These are phyloP conservation scores for Argyrosomus regius DNA, from an alignment of 2,797 vertebrate genomes.

Conservation along the genomic window DNA sequence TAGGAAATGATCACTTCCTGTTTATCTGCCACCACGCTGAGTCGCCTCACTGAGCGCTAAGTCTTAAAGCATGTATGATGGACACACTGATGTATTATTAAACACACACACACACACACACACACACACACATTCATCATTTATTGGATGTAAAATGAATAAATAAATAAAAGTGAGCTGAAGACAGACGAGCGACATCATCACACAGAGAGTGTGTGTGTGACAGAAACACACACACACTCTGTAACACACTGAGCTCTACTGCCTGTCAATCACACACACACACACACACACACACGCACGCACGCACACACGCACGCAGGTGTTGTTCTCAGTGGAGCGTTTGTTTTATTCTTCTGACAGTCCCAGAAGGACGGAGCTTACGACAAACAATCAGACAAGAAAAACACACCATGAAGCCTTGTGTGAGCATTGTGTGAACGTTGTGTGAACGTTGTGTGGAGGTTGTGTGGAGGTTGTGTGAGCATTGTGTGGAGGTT, in stretches of 20 bases:
- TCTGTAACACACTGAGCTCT: slow-evolving; percentile 17
- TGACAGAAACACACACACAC: slow-evolving; percentile 17
- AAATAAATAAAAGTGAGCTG: slow-evolving; percentile 76
- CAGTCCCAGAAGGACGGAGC: slow-evolving; percentile 29
- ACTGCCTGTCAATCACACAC: slow-evolving; percentile 36
- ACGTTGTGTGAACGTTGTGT: too few relatives aligned
- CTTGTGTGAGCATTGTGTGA: not conserved
- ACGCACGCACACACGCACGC: not conserved
- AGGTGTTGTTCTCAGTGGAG: slow-evolving; percentile 16
- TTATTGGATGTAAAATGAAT: slow-evolving; percentile 75
- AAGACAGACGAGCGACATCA: slow-evolving; percentile 58
- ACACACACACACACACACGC: slow-evolving; percentile 23
- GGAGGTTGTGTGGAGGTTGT: too few relatives aligned
- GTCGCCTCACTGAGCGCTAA: slow-evolving; percentile 54
- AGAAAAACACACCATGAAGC: too few relatives aligned
- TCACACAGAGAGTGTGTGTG: slow-evolving; percentile 16
- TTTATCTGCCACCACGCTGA: slow-evolving; percentile 53
- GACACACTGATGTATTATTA: slow-evolving; percentile 72
- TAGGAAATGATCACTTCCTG: slow-evolving; percentile 39
- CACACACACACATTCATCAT: slow-evolving; percentile 64
- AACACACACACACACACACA: slow-evolving; percentile 49
- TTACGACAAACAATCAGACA: slow-evolving; percentile 8
- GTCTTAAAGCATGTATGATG: slow-evolving; percentile 74
- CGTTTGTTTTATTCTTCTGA: slow-evolving; percentile 39
- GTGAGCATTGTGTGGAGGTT: too few relatives aligned